Evolutionary conservation across 1,140 invertebrate species (phyloP).

Genomic region (Aleiodes sp.): DNA sequence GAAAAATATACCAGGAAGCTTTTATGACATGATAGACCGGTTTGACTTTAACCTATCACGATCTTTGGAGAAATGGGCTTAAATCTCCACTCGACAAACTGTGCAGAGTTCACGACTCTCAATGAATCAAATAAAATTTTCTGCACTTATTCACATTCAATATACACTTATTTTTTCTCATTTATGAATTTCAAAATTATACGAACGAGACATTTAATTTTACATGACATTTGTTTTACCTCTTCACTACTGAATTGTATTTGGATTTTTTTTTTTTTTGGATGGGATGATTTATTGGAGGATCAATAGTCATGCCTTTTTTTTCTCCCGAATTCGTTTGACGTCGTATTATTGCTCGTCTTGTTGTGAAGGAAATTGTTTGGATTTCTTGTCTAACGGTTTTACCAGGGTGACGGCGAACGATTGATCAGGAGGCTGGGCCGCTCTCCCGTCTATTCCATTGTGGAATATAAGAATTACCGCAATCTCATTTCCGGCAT

Average conservation of each 20-base stretch:
- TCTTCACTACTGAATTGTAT: no score
- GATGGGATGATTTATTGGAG: no score
- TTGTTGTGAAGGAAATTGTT: conserved; percentile 21
- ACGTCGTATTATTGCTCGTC: neutral
- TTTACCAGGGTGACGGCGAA: neutral
- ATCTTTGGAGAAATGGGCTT: conserved; percentile 20
- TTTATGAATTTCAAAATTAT: neutral
- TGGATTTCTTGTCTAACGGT: conserved; percentile 27
- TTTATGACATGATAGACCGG: conserved; percentile 30
- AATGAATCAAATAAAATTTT: conserved; percentile 43
- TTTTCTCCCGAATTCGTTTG: neutral
- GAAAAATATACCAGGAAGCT: conserved; percentile 7
- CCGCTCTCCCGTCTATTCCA: neutral
- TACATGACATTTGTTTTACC: no score
- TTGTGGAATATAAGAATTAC: conserved; percentile 3
- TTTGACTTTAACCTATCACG: conserved; percentile 43
- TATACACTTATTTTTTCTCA: neutral
- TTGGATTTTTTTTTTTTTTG: no score
- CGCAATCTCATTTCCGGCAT: conserved; percentile 22
- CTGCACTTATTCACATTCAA: neutral
- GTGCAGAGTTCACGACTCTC: neutral
- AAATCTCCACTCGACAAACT: conserved; percentile 6
- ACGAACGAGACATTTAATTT: no score
- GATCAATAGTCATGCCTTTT: no score
- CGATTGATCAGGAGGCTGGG: conserved; percentile 26